Base-by-base conservation (phyloP, 1,140 invertebrate species). In the Drosophila parabipectinata region DNA sequence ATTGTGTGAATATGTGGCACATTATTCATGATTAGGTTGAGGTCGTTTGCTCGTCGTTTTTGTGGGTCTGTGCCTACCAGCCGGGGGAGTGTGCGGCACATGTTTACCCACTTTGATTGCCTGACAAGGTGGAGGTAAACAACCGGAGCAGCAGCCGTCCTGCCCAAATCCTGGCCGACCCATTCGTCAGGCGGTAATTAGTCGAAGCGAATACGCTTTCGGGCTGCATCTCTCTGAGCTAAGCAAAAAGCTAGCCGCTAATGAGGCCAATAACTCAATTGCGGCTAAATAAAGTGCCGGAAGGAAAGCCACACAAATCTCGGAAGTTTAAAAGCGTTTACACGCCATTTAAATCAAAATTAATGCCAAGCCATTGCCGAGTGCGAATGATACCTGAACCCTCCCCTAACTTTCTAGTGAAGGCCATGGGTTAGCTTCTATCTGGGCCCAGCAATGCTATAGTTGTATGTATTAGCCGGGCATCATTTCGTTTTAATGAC, bases 261-360 rank as follows among this genome's bases (percentile, higher is more conserved):
- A 84, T 84, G 73, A 71, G 67, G 47, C 77, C 77, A 80, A 84
- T 84, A 84, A 84, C 67, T 84, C 81, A 85, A 84, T 80, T 85
- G 81, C 52, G 81, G 81, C 56, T 30, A 76, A 71, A 52, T 64
- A 62, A 66, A 67, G 55, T 66, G 55, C 41, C 45, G 57, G 44
- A 24, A 57, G 39, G 47, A 54, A 28, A 34, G 54, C 41, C 54
- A 54, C 77, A 81, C 60, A 85, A 62, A 79, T 63, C 72, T 72
- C 41, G 51, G 15, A 79, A 77, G 81, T 77, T 75, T 80, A 74
- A 69, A 63, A 85, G 82, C 61, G 68, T 81, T 84, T 80, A 84
- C 81, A 81, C 81, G 72, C 81, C 77, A 85, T 87, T 85, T 87
- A 87, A 85, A 85, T 75, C 82, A 85, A 85, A 81, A 78, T 81